phyloP scores from a whole-genome alignment of 2,113 vertebrate species.

The Cygnus atratus region DNA sequence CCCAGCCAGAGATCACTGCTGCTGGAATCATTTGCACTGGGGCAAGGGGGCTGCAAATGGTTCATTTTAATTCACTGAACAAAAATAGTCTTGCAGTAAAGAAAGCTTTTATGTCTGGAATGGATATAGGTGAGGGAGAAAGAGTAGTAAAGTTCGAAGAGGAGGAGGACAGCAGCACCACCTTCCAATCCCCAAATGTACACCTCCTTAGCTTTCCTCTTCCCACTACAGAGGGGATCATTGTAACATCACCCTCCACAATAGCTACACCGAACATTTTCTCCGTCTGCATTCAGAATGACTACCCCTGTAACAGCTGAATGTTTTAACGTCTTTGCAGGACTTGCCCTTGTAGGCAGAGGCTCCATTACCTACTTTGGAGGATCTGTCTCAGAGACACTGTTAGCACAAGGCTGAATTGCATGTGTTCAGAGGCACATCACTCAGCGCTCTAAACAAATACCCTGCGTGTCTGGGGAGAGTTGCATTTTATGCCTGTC shows the following conservation, averaged over 20 bases:
- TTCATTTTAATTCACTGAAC: not conserved
- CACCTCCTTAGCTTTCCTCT: not conserved
- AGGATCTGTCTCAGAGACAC: fast-evolving
- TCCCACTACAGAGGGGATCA: not conserved
- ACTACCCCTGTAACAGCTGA: not conserved
- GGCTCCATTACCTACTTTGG: fast-evolving
- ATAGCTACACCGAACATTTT: not conserved
- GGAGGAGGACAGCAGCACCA: not conserved
- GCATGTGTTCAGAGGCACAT: fast-evolving
- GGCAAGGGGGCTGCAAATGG: not conserved
- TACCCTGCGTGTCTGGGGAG: not conserved
- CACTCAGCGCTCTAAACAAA: not conserved
- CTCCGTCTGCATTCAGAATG: not conserved
- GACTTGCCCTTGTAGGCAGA: fast-evolving
- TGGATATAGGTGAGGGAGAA: not conserved
- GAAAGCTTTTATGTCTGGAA: not conserved
- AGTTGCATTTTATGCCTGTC: not conserved
- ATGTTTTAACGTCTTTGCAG: not conserved
- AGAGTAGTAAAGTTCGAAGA: not conserved
- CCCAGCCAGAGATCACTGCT: not conserved
- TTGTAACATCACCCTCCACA: fast-evolving
- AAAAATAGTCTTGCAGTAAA: not conserved
- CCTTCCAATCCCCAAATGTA: not conserved
- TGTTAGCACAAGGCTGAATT: not conserved
- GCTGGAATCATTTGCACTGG: not conserved